Evolutionary conservation across 2,888 invertebrate genomes (phyloP), one percentile per base, ranked within the genome.

Genomic region (Ichneumon xanthorius): DNA sequence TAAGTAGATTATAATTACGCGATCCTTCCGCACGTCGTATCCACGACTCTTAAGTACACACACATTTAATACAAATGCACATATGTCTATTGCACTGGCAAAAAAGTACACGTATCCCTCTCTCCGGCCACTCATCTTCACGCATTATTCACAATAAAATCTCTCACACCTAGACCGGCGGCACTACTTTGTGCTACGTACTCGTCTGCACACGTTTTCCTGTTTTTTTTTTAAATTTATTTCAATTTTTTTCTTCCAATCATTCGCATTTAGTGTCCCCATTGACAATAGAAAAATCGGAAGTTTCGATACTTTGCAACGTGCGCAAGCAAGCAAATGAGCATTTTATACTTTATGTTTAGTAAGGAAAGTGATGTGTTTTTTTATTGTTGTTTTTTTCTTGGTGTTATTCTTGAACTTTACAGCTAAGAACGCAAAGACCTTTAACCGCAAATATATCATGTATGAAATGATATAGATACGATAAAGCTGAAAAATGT

Each of bases 121-220:
- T 68, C 9, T 19, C 55, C 50, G 33, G n/a, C 53, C 16, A 58
- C 22, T 11, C 53, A 53, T 55, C 40, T 53, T 40, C 67, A 72
- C 45, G 40, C 65, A 55, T 16, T 55, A 58, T 80, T 68, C 61
- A 40, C 37, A 19, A 53, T 65, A 53, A 73, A 80, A 65, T 75
- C 77, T 80, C 68, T 77, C 67, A 73, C 68, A 75, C 48, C 85
- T 86, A 84, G 82, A 86, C 89, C 88, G 89, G 90, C 88, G 88
- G 88, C 84, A 89, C 87, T 87, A 84, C 78, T 83, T 87, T 87
- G 87, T 86, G 84, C 87, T 88, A 86, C 77, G 72, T 70, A 82
- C 79, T 86, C 78, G 73, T 70, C 22, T 72, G 84, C 84, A 84
- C 80, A 84, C 77, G 77, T 77, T 80, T 73, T 33, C 11, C 26